These are phyloP conservation scores for Zaprionus taronus DNA, from an alignment of 1,140 invertebrate species.

Conservation along the genomic window DNA sequence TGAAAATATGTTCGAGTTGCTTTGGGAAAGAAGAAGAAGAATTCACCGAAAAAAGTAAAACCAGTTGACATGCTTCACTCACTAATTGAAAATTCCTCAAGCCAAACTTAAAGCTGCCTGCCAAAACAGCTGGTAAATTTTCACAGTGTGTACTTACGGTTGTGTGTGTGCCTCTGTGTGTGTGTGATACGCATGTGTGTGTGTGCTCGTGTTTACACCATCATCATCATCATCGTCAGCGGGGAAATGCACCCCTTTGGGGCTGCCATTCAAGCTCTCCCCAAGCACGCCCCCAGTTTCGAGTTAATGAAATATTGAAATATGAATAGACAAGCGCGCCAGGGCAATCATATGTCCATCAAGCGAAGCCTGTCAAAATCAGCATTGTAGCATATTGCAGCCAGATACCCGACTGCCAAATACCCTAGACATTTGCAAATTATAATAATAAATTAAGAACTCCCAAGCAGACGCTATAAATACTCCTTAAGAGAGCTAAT, in stretches of 20 bases:
- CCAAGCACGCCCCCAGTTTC: conserved; percentile 34
- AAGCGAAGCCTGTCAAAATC: conserved; percentile 40
- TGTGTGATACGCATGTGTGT: conserved; percentile 28
- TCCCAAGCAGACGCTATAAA: not conserved
- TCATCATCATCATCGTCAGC: conserved; percentile 1
- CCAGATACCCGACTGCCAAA: conserved; percentile 2
- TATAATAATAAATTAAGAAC: not conserved
- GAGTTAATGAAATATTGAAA: conserved; percentile 61
- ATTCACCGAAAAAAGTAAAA: conserved; percentile 17
- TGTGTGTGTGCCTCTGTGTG: conserved; percentile 28
- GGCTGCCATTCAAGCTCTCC: conserved; percentile 13
- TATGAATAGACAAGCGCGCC: conserved; percentile 51
- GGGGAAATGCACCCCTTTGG: conserved; percentile 19
- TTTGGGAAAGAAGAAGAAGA: not conserved
- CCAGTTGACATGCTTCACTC: conserved; percentile 59
- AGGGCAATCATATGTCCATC: conserved; percentile 68
- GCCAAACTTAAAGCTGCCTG: conserved; percentile 35
- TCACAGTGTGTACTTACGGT: conserved; percentile 15
- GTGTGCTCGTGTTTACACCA: conserved; percentile 36
- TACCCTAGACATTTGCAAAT: too few species aligned
- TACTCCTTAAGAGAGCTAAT: not conserved
- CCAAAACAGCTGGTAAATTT: conserved; percentile 14
- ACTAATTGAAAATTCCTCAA: conserved; percentile 76
- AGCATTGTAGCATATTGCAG: not conserved
- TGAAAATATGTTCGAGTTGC: conserved; percentile 53